Conservation (phyloP, 2,797 vertebrate genomes). For the Miichthys miiuy region DNA sequence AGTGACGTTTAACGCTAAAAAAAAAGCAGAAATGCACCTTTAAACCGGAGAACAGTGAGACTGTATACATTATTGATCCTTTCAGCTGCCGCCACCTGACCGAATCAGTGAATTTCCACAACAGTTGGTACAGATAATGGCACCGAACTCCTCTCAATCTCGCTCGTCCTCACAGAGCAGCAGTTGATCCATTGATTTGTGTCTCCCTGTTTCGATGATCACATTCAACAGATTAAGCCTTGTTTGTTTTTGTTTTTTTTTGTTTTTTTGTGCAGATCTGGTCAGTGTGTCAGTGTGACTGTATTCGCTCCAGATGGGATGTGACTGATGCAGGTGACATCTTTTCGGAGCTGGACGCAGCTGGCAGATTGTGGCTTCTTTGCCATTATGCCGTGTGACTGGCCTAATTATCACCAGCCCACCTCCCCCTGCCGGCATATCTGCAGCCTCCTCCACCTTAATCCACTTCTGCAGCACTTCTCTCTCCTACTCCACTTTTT, state of each 20-base stretch:
- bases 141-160: constrained; percentile 11
- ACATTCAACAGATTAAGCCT: constrained; percentile 51
- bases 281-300: constrained; percentile 62
- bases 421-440: constrained; percentile 38
- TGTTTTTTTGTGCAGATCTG: constrained; percentile 57
- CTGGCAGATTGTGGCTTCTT: constrained; percentile 79
- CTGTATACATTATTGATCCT: constrained; percentile 35
- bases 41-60: constrained; percentile 2
- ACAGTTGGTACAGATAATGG: constrained; percentile 33
- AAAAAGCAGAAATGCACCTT: neutral
- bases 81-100: constrained; percentile 9
- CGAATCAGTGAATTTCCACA: constrained; percentile 15
- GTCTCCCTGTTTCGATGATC: constrained; percentile 54
- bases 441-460: constrained; percentile 70
- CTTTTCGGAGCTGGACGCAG: constrained; percentile 74
- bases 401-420: constrained; percentile 81
- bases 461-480: constrained; percentile 74
- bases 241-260: constrained; percentile 39
- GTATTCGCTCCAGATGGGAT: constrained; percentile 75
- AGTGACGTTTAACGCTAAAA: neutral
- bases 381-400: constrained; percentile 80
- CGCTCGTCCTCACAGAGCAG: constrained; percentile 28
- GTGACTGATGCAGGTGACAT: constrained; percentile 81
- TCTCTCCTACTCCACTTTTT: constrained; percentile 63
- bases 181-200: constrained; percentile 53